Percentiles rank a stretch among this genome's conserved stretches.
Conservation (phyloP, 2,888 invertebrate species). For the Ennomos erosarius region DNA sequence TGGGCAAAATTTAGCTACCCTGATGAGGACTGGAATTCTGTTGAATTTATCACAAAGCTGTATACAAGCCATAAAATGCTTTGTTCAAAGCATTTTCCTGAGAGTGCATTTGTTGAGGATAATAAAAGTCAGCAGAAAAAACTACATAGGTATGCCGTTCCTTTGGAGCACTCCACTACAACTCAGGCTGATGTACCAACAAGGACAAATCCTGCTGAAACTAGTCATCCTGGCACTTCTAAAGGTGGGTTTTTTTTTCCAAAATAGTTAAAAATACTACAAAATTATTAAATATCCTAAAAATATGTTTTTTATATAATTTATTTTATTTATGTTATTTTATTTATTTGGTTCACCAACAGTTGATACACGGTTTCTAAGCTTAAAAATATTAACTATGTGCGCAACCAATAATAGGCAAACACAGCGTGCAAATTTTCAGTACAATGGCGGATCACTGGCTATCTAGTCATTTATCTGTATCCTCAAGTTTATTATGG, state of each 20-base stretch:
- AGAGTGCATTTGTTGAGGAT: neutral
- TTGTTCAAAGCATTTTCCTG: slow-evolving; percentile 1
- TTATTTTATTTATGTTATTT: too few relatives aligned
- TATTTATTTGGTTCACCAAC: too few relatives aligned
- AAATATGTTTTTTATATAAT: too few relatives aligned
- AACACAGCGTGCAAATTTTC: too few relatives aligned
- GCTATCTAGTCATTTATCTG: too few relatives aligned
- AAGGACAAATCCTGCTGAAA: neutral
- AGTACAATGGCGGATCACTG: too few relatives aligned
- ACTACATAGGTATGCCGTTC: slow-evolving; percentile 1
- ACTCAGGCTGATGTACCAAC: neutral
- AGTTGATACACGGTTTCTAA: too few relatives aligned
- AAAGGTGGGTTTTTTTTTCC: neutral
- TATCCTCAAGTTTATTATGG: too few relatives aligned
- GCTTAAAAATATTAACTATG: too few relatives aligned
- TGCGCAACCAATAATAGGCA: too few relatives aligned
- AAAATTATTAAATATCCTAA: too few relatives aligned
- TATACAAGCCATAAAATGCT: slow-evolving; percentile 2
- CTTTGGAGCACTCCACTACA: neutral
- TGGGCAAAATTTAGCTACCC: slow-evolving; percentile 1
- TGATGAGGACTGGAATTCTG: neutral
- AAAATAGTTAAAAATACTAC: neutral
- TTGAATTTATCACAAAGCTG: neutral
- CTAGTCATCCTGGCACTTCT: neutral
- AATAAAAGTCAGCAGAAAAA: neutral